Conservation (phyloP, 2,113 vertebrate species). For the Caracal caracal region DNA sequence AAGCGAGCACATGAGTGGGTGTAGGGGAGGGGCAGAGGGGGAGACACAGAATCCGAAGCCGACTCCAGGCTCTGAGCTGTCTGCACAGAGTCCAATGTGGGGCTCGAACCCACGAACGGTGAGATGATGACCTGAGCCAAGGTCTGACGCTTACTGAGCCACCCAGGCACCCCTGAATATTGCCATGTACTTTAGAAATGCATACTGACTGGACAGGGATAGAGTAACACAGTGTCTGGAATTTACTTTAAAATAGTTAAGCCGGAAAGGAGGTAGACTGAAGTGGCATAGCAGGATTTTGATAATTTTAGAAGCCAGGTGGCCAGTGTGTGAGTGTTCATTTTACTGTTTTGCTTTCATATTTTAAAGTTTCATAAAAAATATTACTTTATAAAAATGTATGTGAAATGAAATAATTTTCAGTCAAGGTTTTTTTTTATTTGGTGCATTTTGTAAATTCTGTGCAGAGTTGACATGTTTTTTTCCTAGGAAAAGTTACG, state of each 20-base stretch:
- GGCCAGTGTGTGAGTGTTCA: not conserved
- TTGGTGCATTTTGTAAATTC: not conserved
- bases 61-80: no score
- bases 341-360: not conserved
- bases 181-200: not conserved
- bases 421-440: not conserved
- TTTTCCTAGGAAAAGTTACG: constrained; percentile 34
- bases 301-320: not conserved
- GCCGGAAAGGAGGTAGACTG: not conserved
- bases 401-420: not conserved
- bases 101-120: no score
- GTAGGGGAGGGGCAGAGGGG: no score
- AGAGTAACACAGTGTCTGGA: not conserved
- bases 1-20: no score
- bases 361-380: not conserved
- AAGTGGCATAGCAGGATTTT: not conserved
- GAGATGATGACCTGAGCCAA: no score
- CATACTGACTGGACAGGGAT: not conserved
- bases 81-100: no score
- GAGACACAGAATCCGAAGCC: no score
- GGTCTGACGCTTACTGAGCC: no score
- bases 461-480: not conserved
- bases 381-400: not conserved
- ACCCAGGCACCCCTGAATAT: not conserved
- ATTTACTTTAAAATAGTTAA: constrained; percentile 5